Conservation (phyloP, 2,797 vertebrate genomes). For the Taenioides sp. region DNA sequence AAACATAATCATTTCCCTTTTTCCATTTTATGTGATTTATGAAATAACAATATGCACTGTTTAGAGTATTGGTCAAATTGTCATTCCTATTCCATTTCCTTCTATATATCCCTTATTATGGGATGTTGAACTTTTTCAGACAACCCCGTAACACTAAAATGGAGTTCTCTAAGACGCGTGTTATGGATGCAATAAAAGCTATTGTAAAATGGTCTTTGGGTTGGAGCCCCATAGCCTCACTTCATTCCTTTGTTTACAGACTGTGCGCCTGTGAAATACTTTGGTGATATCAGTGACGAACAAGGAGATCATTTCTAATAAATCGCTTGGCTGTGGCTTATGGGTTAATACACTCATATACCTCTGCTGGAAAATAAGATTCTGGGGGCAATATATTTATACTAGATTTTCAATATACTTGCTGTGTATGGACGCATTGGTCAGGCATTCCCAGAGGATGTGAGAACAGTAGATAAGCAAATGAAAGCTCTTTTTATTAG, state of each 20-base stretch:
- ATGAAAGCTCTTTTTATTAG: background rate
- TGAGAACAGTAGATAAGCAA: slow-evolving; percentile 12
- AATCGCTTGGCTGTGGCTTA: slow-evolving; percentile 39
- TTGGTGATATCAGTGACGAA: slow-evolving; percentile 31
- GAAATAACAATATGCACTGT: no score
- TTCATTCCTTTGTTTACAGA: slow-evolving; percentile 48
- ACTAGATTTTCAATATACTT: slow-evolving; percentile 1
- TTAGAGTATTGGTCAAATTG: no score
- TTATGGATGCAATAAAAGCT: slow-evolving; percentile 34
- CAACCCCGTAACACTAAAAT: slow-evolving; percentile 5
- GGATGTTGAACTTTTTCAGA: slow-evolving; percentile 1
- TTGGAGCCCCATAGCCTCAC: slow-evolving; percentile 21
- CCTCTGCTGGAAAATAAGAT: slow-evolving; percentile 26
- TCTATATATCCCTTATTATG: background rate
- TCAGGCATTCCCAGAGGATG: slow-evolving; percentile 1
- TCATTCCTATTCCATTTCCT: no score
- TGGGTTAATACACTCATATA: slow-evolving; percentile 29
- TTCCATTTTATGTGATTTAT: no score
- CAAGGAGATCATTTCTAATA: slow-evolving; percentile 47
- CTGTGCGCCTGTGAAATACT: slow-evolving; percentile 35
- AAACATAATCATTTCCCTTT: no score
- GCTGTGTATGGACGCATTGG: background rate
- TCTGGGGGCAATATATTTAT: slow-evolving; percentile 4
- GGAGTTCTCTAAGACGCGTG: slow-evolving; percentile 10
- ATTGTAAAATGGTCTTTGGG: slow-evolving; percentile 30